Percentiles rank a stretch among this genome's conserved stretches.
phyloP scores from a whole-genome alignment of 2,797 vertebrate species.

The Cossypha caffra region DNA sequence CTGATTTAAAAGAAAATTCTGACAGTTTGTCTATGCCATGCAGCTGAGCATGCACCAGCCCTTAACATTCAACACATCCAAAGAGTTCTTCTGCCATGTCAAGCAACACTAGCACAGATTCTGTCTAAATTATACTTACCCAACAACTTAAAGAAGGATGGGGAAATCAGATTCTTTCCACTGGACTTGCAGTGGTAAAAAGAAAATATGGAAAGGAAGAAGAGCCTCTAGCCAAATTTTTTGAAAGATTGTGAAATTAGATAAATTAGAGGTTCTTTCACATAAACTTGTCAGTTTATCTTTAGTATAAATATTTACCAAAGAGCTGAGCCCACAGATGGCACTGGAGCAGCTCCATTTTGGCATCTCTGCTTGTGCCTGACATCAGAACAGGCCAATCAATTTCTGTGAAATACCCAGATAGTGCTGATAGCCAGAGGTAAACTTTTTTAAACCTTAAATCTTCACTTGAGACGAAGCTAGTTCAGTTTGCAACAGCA shows the following conservation, averaged over 20 bases:
- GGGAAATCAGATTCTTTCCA: background rate
- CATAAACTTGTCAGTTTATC: background rate
- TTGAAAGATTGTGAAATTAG: background rate
- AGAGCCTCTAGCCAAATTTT: background rate
- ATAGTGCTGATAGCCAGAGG: background rate
- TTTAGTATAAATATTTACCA: background rate
- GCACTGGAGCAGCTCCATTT: background rate
- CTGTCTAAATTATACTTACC: background rate
- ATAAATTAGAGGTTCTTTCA: background rate
- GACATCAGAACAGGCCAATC: fast-evolving
- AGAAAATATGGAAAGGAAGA: background rate
- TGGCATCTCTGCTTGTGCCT: fast-evolving
- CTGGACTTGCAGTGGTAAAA: background rate
- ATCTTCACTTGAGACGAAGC: background rate
- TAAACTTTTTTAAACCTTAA: background rate
- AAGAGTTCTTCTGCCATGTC: background rate
- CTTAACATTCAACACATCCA: background rate
- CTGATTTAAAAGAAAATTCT: background rate
- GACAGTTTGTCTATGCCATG: background rate
- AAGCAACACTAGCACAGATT: background rate
- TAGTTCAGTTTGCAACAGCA: background rate
- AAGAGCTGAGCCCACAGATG: background rate
- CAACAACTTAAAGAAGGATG: background rate
- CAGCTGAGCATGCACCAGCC: background rate
- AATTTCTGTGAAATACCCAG: background rate